phyloP scores from a whole-genome alignment of 2,797 vertebrate genomes.

The Merluccius polli region DNA sequence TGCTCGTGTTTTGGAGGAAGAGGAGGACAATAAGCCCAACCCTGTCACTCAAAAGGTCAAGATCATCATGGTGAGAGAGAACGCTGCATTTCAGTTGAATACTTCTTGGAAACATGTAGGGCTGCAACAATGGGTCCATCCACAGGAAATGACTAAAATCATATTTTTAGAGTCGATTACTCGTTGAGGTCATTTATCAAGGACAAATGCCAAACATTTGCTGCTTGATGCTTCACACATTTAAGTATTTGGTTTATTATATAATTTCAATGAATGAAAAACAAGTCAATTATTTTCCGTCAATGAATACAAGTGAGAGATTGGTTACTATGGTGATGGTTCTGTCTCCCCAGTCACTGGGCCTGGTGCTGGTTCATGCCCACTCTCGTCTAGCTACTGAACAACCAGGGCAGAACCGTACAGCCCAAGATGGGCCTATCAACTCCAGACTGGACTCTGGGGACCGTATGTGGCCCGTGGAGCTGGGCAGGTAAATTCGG shows the following conservation, averaged over 20 bases:
- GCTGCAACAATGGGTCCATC: background rate
- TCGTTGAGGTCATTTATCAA: background rate
- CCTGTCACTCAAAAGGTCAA: conserved; percentile 97
- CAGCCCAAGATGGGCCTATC: conserved; percentile 35
- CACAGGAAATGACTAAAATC: background rate
- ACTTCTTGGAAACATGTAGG: background rate
- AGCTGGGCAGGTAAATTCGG: conserved; percentile 40
- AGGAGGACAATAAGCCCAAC: conserved; percentile 98
- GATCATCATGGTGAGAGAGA: conserved; percentile 92
- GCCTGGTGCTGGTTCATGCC: conserved; percentile 92
- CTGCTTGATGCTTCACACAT: background rate
- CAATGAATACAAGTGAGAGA: background rate
- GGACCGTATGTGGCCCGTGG: conserved; percentile 33
- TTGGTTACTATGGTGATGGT: background rate
- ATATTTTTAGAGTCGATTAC: background rate
- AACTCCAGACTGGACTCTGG: conserved; percentile 24
- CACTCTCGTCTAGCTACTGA: conserved; percentile 83
- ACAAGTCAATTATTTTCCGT: background rate
- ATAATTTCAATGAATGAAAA: background rate
- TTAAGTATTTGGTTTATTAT: background rate
- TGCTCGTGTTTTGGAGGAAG: conserved; percentile 80
- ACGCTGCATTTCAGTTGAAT: background rate
- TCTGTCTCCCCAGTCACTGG: conserved; percentile 78
- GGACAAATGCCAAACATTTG: background rate
- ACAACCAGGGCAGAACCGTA: conserved; percentile 51